These are phyloP conservation scores for Myrmecophaga tridactyla DNA, from an alignment of 2,113 vertebrate genomes.

Conservation along the genomic window DNA sequence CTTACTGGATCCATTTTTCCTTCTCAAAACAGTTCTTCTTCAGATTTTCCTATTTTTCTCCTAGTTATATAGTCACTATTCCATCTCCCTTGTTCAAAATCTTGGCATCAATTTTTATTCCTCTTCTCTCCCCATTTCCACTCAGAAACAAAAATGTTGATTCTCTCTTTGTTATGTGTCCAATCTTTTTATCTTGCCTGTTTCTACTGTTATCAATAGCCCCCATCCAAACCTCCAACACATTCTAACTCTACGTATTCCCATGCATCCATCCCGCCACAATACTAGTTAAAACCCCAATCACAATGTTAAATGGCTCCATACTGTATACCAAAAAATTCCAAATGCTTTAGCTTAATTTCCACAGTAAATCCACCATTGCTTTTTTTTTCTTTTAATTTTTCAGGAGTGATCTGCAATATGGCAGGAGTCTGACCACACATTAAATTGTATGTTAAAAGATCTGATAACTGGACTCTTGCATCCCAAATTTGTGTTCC, in stretches of 20 bases:
- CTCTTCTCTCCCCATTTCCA: background rate
- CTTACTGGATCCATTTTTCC: background rate
- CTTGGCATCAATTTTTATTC: constrained; percentile 1
- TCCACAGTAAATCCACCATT: background rate
- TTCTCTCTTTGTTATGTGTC: background rate
- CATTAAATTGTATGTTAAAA: background rate
- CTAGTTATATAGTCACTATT: background rate
- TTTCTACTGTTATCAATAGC: background rate
- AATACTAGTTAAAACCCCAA: background rate
- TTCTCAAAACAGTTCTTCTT: background rate
- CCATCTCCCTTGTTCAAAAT: background rate
- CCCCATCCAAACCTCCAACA: background rate
- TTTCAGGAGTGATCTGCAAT: background rate
- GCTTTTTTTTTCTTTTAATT: no score
- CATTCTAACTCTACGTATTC: background rate
- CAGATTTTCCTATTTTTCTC: constrained; percentile 11
- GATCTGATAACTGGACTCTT: background rate
- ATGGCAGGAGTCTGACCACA: background rate
- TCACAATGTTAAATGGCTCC: background rate
- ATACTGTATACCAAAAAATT: background rate
- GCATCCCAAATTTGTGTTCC: background rate
- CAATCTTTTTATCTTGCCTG: background rate
- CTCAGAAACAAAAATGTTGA: background rate
- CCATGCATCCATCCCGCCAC: background rate
- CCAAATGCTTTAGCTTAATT: background rate